These are phyloP conservation scores for Peromyscus melanophrys DNA, from an alignment of 2,797 vertebrate species.

Conservation along the genomic window DNA sequence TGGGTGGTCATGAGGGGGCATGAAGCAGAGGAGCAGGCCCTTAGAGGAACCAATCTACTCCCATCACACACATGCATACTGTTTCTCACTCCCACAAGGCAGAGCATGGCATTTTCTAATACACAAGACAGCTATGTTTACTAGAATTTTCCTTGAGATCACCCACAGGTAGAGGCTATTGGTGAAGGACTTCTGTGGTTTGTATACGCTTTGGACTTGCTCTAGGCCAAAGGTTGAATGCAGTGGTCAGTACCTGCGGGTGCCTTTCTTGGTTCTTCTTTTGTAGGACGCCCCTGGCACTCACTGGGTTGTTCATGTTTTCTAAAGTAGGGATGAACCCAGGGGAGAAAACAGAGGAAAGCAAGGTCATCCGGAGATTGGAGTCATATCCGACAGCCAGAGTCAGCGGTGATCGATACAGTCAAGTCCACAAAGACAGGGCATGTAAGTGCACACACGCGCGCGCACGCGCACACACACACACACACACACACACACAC, in stretches of 20 bases:
- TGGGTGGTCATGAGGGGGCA: background rate
- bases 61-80: too few relatives aligned
- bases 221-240: background rate
- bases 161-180: background rate
- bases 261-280: background rate
- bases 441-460: fast-evolving
- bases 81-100: background rate
- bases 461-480: background rate
- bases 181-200: background rate
- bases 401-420: background rate
- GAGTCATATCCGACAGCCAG: background rate
- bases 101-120: background rate
- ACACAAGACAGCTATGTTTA: background rate
- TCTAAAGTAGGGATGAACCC: background rate
- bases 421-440: slow-evolving; percentile 3
- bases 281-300: background rate
- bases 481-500: background rate
- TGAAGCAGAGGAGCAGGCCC: background rate
- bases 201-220: background rate
- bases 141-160: background rate
- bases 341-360: background rate
- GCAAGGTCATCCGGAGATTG: background rate
- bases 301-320: background rate
- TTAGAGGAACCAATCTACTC: background rate
- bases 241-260: background rate